Conservation (phyloP, 2,797 vertebrate genomes). For the Pipistrellus pipistrellus region DNA sequence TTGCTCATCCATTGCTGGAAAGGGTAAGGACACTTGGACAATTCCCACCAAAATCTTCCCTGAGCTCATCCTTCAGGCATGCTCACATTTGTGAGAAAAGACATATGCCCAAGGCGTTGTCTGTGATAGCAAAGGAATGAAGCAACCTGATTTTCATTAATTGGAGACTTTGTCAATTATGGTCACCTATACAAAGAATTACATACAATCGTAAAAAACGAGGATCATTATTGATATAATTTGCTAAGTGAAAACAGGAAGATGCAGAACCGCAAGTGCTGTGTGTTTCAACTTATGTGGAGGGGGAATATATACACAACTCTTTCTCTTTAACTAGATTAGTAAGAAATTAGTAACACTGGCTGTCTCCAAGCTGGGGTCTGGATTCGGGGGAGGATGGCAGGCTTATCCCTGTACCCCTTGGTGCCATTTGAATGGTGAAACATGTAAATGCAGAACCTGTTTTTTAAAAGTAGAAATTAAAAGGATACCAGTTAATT, state of each 20-base stretch:
- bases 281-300: not conserved
- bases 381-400: not conserved
- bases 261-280: not conserved
- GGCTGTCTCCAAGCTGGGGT: not conserved
- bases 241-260: conserved; percentile 41
- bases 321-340: not conserved
- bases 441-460: not conserved
- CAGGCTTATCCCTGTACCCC: not conserved
- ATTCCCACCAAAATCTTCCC: not conserved
- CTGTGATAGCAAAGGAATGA: not conserved
- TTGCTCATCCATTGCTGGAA: not conserved
- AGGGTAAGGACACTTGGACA: not conserved
- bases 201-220: not conserved
- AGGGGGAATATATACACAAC: not conserved
- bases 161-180: not conserved
- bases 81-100: not conserved
- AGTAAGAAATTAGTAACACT: not conserved
- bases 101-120: not conserved
- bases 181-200: not conserved
- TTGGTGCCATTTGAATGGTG: not conserved
- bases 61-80: not conserved
- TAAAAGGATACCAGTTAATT: not conserved
- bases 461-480: not conserved
- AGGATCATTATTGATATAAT: not conserved
- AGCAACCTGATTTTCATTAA: not conserved